phyloP scores from a whole-genome alignment of 2,888 invertebrate species.

The Drosophila fungiperda region DNA sequence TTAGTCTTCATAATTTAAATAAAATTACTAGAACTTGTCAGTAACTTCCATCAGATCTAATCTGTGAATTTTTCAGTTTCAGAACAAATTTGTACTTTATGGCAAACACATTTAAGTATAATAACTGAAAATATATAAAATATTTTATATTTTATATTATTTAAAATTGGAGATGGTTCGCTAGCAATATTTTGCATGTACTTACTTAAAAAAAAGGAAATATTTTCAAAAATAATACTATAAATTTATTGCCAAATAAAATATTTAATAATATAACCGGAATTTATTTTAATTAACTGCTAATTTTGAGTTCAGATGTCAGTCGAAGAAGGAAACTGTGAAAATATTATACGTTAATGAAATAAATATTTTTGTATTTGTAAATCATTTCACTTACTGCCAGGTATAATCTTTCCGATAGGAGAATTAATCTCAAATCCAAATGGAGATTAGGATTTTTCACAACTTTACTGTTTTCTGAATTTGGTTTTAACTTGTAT shows the following conservation, averaged over 20 bases:
- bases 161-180: too few species aligned
- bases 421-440: too few species aligned
- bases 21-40: not conserved
- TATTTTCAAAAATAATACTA: too few species aligned
- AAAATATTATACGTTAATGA: not conserved
- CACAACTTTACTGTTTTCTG: too few species aligned
- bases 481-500: too few species aligned
- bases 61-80: not conserved
- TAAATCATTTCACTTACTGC: not conserved
- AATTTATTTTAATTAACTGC: not conserved
- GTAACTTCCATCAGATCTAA: not conserved
- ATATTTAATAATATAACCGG: not conserved
- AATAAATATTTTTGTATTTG: not conserved
- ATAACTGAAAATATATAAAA: too few species aligned
- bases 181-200: too few species aligned
- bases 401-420: not conserved
- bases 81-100: not conserved
- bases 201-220: too few species aligned
- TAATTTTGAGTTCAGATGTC: not conserved
- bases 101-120: too few species aligned
- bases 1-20: not conserved
- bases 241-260: not conserved
- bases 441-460: too few species aligned
- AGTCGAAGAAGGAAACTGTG: not conserved
- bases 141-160: too few species aligned